phyloP scores from a whole-genome alignment of 2,113 vertebrate species.

The Albula glossodonta region DNA sequence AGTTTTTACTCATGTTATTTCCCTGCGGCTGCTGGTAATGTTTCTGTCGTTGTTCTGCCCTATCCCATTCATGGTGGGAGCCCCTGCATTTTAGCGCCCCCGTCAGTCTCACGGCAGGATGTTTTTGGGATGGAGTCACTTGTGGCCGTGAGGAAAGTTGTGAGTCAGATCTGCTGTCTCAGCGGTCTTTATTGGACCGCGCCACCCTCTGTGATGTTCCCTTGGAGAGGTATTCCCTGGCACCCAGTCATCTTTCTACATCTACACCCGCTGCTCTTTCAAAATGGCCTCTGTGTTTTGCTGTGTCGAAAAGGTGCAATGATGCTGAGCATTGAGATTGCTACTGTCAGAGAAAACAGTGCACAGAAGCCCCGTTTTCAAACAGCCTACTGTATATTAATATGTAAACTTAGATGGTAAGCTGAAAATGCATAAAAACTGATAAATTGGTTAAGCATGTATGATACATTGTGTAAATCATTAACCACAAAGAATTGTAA shows the following conservation, averaged over 20 bases:
- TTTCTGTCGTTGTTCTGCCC: too few species aligned
- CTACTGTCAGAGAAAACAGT: neutral
- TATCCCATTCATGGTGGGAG: neutral
- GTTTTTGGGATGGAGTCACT: too few species aligned
- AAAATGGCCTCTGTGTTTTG: neutral
- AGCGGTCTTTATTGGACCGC: too few species aligned
- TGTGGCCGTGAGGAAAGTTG: neutral
- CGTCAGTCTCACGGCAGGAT: neutral
- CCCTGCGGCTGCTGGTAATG: too few species aligned
- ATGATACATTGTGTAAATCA: constrained; percentile 51
- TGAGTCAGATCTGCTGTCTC: too few species aligned
- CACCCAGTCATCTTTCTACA: too few species aligned
- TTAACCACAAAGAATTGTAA: constrained; percentile 65
- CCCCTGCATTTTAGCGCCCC: neutral
- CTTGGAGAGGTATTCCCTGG: too few species aligned
- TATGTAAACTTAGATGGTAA: constrained; percentile 35
- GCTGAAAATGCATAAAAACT: constrained; percentile 21
- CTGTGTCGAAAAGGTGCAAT: neutral
- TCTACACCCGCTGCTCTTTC: too few species aligned
- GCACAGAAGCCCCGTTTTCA: constrained; percentile 15
- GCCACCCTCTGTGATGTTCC: too few species aligned
- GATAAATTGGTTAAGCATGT: constrained; percentile 32
- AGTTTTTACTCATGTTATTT: too few species aligned
- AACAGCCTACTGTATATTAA: constrained; percentile 26
- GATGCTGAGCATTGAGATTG: neutral